phyloP scores from a whole-genome alignment of 2,888 invertebrate species.

The Hyposoter dolosus region DNA sequence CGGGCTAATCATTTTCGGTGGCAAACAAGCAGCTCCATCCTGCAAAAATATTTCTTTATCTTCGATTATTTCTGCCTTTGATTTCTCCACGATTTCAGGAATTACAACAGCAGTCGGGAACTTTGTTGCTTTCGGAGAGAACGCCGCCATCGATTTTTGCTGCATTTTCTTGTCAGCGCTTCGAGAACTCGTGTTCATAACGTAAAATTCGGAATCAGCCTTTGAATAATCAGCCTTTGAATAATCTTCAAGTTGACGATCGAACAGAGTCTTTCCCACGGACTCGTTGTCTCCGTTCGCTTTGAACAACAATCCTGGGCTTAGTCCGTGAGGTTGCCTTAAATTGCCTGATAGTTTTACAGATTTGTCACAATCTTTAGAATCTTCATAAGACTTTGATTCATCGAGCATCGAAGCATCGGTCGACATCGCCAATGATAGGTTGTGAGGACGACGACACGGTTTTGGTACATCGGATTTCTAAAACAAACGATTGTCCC shows the following conservation, averaged over 20 bases:
- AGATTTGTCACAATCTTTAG: not conserved
- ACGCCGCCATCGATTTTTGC: not conserved
- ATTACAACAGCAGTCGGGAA: not conserved
- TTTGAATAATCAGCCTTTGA: not conserved
- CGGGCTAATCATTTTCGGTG: not conserved
- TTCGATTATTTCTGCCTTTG: not conserved
- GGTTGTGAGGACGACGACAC: conserved; percentile 47
- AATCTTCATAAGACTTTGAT: conserved; percentile 4
- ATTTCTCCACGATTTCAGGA: not conserved
- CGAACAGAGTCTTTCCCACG: not conserved
- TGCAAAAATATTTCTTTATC: not conserved
- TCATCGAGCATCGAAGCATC: conserved; percentile 14
- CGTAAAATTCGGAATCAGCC: not conserved
- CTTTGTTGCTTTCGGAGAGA: not conserved
- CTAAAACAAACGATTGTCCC: not conserved
- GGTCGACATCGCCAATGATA: conserved; percentile 9
- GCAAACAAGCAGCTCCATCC: conserved; percentile 29
- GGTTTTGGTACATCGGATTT: conserved; percentile 10
- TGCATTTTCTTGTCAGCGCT: not conserved
- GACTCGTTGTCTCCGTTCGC: not conserved
- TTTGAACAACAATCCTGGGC: not conserved
- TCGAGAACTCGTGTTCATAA: not conserved
- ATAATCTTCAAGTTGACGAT: not conserved
- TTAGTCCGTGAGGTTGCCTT: conserved; percentile 16
- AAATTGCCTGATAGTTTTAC: not conserved